Conservation (phyloP, 2,888 invertebrate species). For the Limnephilus auricula region DNA sequence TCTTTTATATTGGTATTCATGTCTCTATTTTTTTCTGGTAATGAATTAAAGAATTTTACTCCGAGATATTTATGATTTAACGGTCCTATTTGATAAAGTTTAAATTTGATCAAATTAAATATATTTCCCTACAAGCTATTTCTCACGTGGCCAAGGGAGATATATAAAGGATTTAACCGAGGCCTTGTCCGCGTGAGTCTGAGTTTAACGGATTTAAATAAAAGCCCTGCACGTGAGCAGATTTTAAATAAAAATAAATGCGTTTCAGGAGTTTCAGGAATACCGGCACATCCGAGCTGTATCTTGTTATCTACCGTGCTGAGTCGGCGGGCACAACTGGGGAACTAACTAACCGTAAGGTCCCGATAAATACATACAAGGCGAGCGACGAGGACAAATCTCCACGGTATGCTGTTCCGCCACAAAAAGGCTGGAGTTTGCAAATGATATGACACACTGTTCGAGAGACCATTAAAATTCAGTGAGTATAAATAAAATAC, state of each 20-base stretch:
- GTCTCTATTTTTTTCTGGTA: too few relatives aligned
- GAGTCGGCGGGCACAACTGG: conserved; percentile 51
- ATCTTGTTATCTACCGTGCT: conserved; percentile 28
- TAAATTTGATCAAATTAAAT: not conserved
- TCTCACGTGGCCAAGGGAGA: conserved; percentile 22
- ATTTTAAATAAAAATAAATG: conserved; percentile 42
- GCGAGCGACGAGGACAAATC: conserved; percentile 40
- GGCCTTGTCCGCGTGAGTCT: conserved; percentile 23
- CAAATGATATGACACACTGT: not conserved
- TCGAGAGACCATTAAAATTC: not conserved
- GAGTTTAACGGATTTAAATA: conserved; percentile 45
- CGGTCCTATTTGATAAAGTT: too few relatives aligned
- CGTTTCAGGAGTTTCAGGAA: conserved; percentile 14
- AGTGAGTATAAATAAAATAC: not conserved
- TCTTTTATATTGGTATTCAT: too few relatives aligned
- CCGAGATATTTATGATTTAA: too few relatives aligned
- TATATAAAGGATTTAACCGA: conserved; percentile 30
- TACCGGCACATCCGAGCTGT: not conserved
- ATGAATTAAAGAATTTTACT: too few relatives aligned
- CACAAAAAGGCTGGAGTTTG: not conserved
- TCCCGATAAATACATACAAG: conserved; percentile 55
- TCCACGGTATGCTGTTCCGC: conserved; percentile 35
- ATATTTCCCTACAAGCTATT: not conserved
- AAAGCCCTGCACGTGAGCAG: conserved; percentile 28
- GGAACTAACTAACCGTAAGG: conserved; percentile 60